Evolutionary conservation across 64 coral and sea anemone genomes (phyloP).

Genomic region (Cladopsammia gracilis): DNA sequence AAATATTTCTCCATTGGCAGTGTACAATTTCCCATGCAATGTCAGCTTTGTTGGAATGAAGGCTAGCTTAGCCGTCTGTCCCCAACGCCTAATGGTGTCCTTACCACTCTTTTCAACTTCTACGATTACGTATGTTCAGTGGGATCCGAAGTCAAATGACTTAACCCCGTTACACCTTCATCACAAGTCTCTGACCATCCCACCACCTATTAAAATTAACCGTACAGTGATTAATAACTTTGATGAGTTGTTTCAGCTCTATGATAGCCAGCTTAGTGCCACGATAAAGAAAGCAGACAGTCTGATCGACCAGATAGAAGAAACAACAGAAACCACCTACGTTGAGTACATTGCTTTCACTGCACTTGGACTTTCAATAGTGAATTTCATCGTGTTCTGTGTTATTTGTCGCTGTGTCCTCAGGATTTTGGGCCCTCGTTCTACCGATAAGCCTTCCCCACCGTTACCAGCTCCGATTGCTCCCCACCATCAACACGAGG

Average conservation of each 20-base stretch:
- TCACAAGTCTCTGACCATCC: not conserved
- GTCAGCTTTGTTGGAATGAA: constrained; percentile 16
- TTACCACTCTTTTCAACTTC: constrained; percentile 15
- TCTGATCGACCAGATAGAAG: not conserved
- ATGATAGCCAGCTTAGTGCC: not conserved
- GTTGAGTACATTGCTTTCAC: no score
- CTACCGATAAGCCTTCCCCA: no score
- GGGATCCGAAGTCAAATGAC: not conserved
- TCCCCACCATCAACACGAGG: no score
- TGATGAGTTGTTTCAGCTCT: not conserved
- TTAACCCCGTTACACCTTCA: not conserved
- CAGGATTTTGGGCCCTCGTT: no score
- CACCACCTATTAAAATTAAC: not conserved
- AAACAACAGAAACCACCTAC: not conserved
- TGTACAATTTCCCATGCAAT: constrained; percentile 65
- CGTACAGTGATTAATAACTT: not conserved
- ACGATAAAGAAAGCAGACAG: not conserved
- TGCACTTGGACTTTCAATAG: no score
- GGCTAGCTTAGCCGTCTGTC: not conserved
- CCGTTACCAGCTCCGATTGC: no score
- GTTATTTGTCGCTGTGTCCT: no score
- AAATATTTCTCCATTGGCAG: constrained; percentile 17
- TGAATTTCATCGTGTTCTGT: no score
- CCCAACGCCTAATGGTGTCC: constrained; percentile 20
- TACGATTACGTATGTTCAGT: not conserved